phyloP scores from a whole-genome alignment of 2,888 invertebrate genomes.

The Ptychoptera contaminata region DNA sequence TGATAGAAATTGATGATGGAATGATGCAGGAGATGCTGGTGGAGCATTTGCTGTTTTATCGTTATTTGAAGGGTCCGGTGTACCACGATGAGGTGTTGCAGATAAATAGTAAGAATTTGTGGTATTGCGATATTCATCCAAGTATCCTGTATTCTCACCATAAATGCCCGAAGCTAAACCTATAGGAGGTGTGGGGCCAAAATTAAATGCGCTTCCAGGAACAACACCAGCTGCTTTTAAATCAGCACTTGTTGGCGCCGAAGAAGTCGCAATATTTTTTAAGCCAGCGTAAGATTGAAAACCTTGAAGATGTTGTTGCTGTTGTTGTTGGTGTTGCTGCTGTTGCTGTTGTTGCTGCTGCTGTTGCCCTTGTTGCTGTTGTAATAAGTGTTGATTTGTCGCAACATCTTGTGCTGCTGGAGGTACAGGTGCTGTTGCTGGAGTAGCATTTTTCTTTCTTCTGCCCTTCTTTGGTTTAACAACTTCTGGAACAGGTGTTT shows the following conservation, averaged over 20 bases:
- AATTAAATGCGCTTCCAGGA: conserved; percentile 72
- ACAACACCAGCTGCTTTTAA: conserved; percentile 30
- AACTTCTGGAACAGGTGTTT: conserved; percentile 10
- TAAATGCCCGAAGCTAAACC: conserved; percentile 39
- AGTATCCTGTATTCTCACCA: conserved; percentile 47
- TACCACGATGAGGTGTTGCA: conserved; percentile 32
- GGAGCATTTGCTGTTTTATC: conserved; percentile 33
- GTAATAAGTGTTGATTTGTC: conserved; percentile 16
- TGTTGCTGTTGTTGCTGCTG: conserved; percentile 14
- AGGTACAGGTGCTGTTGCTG: conserved; percentile 9
- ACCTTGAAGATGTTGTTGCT: conserved; percentile 25
- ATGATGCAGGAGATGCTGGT: conserved; percentile 29
- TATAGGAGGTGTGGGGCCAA: conserved; percentile 49
- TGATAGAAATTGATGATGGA: conserved; percentile 44
- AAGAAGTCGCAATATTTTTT: conserved; percentile 27
- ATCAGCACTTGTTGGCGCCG: conserved; percentile 15
- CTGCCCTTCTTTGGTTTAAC: conserved; percentile 10
- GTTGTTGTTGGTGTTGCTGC: conserved; percentile 9
- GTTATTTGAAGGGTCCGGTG: conserved; percentile 28
- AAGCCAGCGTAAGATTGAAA: conserved; percentile 43
- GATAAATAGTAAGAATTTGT: conserved; percentile 44
- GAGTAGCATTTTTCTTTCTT: conserved; percentile 11
- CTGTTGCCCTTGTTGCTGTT: conserved; percentile 15
- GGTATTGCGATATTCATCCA: conserved; percentile 49
- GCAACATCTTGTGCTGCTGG: conserved; percentile 13